Percentiles rank a stretch among this genome's conserved stretches.
These are phyloP conservation scores for Crepidodera aurea DNA, from an alignment of 2,888 invertebrate species.

Conservation along the genomic window DNA sequence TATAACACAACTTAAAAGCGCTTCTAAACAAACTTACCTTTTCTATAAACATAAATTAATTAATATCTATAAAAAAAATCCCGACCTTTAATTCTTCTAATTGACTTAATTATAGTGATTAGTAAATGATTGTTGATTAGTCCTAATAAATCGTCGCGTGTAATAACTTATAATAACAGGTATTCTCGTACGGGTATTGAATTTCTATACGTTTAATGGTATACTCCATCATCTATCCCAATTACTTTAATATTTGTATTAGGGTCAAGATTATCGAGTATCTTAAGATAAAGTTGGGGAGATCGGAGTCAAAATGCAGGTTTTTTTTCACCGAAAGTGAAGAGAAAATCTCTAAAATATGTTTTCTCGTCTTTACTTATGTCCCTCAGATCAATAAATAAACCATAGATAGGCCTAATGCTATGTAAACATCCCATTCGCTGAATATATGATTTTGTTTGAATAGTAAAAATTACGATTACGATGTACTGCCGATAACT, in stretches of 20 bases:
- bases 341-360: no score
- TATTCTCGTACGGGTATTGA: conserved; percentile 24
- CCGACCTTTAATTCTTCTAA: neutral
- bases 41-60: no score
- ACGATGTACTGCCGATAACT: no score
- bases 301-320: conserved; percentile 1
- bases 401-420: no score
- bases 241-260: conserved; percentile 45
- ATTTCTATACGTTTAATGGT: conserved; percentile 27
- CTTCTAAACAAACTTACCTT: no score
- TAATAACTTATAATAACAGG: conserved; percentile 31
- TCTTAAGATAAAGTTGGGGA: conserved; percentile 29
- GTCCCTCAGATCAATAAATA: no score
- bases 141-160: conserved; percentile 20
- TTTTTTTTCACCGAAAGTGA: no score
- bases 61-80: neutral
- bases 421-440: no score
- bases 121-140: conserved; percentile 14
- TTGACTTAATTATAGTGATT: conserved; percentile 13
- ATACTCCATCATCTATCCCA: conserved; percentile 39
- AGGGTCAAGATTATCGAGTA: conserved; percentile 51
- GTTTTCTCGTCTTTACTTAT: no score
- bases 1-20: no score
- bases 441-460: no score
- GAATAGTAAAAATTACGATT: no score